A percentile compares a stretch with the other conserved stretches of the same genome.
These are phyloP conservation scores for Pyrrhia umbra DNA, from an alignment of 2,888 invertebrate genomes.

Conservation along the genomic window DNA sequence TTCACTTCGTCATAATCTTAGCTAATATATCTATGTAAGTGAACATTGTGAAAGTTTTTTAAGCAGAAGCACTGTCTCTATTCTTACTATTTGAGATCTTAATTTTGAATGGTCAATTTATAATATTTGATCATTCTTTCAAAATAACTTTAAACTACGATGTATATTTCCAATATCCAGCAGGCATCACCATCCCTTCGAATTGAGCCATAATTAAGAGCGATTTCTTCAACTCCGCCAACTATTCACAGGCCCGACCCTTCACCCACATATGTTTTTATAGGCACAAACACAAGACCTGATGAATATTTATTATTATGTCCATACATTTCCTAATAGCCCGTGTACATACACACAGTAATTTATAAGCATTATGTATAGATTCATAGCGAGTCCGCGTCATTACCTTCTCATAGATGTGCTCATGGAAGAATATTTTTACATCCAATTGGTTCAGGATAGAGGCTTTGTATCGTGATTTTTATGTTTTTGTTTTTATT, in stretches of 20 bases:
- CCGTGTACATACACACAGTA: slow-evolving; percentile 70
- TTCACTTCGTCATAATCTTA: no score
- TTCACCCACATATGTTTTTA: slow-evolving; percentile 67
- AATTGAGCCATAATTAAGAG: slow-evolving; percentile 16
- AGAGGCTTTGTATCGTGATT: slow-evolving; percentile 49
- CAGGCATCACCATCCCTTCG: not conserved
- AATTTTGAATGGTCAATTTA: no score
- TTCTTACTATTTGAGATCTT: no score
- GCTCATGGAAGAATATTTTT: slow-evolving; percentile 67
- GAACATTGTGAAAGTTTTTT: no score
- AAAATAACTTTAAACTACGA: not conserved
- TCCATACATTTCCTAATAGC: slow-evolving; percentile 75
- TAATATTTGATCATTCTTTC: no score
- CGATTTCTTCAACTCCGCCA: slow-evolving; percentile 31
- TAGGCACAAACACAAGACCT: slow-evolving; percentile 74
- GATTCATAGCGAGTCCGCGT: slow-evolving; percentile 74
- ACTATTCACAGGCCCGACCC: slow-evolving; percentile 31
- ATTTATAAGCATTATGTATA: slow-evolving; percentile 74
- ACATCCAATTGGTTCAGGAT: slow-evolving; percentile 62
- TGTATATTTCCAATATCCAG: not conserved
- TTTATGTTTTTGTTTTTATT: slow-evolving; percentile 55
- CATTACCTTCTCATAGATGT: slow-evolving; percentile 82
- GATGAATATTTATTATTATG: slow-evolving; percentile 81
- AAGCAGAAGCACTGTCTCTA: no score
- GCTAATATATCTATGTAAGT: no score